These are phyloP conservation scores for Acanthochromis polyacanthus DNA, from an alignment of 2,113 vertebrate species.

Conservation along the genomic window DNA sequence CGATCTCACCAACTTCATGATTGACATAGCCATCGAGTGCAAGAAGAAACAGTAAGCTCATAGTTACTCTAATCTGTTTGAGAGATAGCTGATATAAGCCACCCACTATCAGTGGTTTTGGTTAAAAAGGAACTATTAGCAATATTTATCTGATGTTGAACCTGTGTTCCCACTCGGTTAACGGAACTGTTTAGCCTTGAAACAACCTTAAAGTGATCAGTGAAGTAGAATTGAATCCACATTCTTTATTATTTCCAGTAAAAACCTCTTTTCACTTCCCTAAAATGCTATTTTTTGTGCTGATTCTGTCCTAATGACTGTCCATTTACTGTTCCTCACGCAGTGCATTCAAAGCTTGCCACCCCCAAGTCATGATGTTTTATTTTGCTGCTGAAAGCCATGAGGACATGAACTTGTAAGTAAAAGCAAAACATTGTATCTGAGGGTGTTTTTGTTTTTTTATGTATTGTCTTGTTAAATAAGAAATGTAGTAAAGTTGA, in stretches of 20 bases:
- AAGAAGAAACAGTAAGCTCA: slow-evolving; percentile 96
- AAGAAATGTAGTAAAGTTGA: background rate
- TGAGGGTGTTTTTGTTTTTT: background rate
- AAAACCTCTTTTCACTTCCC: too few species aligned
- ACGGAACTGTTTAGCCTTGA: background rate
- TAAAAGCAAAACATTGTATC: slow-evolving; percentile 3
- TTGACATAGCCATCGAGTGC: slow-evolving; percentile 94
- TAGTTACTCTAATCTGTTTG: background rate
- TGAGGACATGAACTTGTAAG: slow-evolving; percentile 96
- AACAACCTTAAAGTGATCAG: background rate
- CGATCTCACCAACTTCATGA: slow-evolving; percentile 93
- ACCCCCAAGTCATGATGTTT: slow-evolving; percentile 95
- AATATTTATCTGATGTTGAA: background rate
- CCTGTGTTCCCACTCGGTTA: background rate
- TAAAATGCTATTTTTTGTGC: too few species aligned
- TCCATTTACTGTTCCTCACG: slow-evolving; percentile 2
- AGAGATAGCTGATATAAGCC: background rate
- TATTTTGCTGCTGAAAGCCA: slow-evolving; percentile 96
- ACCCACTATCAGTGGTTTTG: background rate
- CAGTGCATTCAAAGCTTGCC: slow-evolving; percentile 96
- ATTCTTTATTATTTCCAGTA: background rate
- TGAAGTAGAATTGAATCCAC: background rate
- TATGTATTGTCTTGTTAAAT: background rate
- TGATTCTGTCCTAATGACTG: background rate
- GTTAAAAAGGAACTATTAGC: background rate